A percentile compares a stretch with the other conserved stretches of the same genome.
Evolutionary conservation across 2,888 invertebrate species (phyloP).

Genomic region (Drosophila melanosoma): DNA sequence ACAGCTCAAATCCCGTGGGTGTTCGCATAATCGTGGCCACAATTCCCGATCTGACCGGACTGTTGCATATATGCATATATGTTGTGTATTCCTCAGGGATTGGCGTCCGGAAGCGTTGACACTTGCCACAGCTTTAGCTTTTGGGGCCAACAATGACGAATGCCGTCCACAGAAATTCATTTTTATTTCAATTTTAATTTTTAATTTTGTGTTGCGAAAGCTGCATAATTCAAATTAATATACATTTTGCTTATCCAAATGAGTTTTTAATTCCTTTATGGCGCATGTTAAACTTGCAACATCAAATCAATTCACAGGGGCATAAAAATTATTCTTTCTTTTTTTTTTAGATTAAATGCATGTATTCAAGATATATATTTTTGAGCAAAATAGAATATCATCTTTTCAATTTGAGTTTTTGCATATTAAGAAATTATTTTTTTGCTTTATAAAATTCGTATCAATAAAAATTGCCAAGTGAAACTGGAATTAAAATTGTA

Average conservation of each 20-base stretch:
- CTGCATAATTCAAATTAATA: slow-evolving; percentile 35
- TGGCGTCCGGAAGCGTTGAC: slow-evolving; percentile 63
- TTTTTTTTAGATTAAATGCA: too few species aligned
- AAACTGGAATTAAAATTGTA: too few species aligned
- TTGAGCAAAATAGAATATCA: too few species aligned
- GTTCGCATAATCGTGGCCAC: slow-evolving; percentile 18
- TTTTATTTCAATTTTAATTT: slow-evolving; percentile 27
- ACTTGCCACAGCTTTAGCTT: slow-evolving; percentile 24
- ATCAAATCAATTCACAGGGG: slow-evolving; percentile 1
- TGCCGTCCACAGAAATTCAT: slow-evolving; percentile 32
- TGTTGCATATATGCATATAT: slow-evolving; percentile 16
- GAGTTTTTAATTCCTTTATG: slow-evolving; percentile 51
- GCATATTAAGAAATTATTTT: too few species aligned
- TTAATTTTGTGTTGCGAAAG: slow-evolving; percentile 29
- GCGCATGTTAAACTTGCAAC: slow-evolving; percentile 2
- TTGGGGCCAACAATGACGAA: slow-evolving; percentile 60
- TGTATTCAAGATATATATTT: too few species aligned
- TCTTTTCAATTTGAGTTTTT: too few species aligned
- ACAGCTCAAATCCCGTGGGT: slow-evolving; percentile 44
- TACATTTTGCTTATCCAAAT: slow-evolving; percentile 27
- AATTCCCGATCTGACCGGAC: slow-evolving; percentile 18
- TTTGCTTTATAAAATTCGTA: too few species aligned
- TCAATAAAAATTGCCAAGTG: too few species aligned
- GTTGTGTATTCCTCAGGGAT: slow-evolving; percentile 2
- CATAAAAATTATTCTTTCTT: too few species aligned